phyloP scores from a whole-genome alignment of 2,888 invertebrate species.

The Hetaerina titia region DNA sequence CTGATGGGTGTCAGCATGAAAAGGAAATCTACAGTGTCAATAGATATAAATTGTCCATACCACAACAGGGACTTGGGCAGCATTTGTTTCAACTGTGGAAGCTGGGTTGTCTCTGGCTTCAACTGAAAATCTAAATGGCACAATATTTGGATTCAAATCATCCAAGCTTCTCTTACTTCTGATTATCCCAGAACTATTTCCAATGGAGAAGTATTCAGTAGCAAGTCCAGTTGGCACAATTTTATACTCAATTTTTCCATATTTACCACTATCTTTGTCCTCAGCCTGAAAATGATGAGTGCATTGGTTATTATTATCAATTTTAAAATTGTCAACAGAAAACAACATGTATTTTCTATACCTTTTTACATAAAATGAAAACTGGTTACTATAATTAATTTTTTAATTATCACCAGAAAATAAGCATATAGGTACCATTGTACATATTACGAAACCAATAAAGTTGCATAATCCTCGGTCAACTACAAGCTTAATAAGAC shows the following conservation, averaged over 20 bases:
- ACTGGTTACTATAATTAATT: too few relatives aligned
- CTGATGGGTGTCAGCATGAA: too few relatives aligned
- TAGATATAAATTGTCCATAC: conserved; percentile 77
- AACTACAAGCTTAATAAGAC: too few relatives aligned
- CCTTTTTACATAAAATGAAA: too few relatives aligned
- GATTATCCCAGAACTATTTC: conserved; percentile 86
- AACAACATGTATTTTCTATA: too few relatives aligned
- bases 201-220: conserved; percentile 86
- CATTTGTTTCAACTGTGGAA: conserved; percentile 81
- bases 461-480: neutral
- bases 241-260: conserved; percentile 87
- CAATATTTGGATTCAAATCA: conserved; percentile 80
- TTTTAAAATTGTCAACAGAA: neutral
- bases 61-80: conserved; percentile 83
- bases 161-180: conserved; percentile 87
- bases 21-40: too few relatives aligned
- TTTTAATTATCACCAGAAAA: too few relatives aligned
- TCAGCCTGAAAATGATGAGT: conserved; percentile 81
- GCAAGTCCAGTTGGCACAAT: conserved; percentile 77
- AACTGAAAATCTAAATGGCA: conserved; percentile 88
- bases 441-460: conserved; percentile 34
- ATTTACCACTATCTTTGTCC: conserved; percentile 91
- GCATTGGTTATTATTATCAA: neutral
- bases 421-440: neutral
- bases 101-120: conserved; percentile 88